Conservation (phyloP, 1,140 invertebrate species). For the Charaxes varanes region DNA sequence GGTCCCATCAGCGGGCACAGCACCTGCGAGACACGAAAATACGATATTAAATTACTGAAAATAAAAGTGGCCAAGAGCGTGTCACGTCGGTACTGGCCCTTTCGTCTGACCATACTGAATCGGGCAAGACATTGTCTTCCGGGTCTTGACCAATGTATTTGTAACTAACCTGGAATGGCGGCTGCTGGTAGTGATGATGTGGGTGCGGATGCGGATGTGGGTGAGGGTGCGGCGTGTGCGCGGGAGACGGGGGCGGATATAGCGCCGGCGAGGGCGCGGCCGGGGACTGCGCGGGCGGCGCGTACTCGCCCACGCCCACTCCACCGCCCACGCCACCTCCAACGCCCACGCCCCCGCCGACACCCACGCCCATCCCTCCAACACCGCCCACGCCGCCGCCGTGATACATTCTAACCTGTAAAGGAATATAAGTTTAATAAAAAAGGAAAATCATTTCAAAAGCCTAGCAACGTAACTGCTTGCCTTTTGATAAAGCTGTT, state of each 20-base stretch:
- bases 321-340: constrained; percentile 29
- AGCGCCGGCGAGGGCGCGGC: constrained; percentile 51
- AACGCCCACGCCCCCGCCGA: constrained; percentile 25
- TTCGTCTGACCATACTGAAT: no score
- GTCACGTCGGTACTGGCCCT: no score
- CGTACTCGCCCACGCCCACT: constrained; percentile 36
- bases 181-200: constrained; percentile 59
- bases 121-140: no score
- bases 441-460: no score
- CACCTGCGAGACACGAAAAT: constrained; percentile 33
- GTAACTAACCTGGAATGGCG: constrained; percentile 60
- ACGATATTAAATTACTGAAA: no score
- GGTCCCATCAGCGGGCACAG: constrained; percentile 56
- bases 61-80: no score
- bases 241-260: constrained; percentile 62
- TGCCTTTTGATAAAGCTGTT: no score
- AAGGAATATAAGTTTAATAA: no score
- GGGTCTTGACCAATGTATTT: no score
- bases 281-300: constrained; percentile 55
- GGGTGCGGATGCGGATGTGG: constrained; percentile 50
- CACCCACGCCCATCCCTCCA: constrained; percentile 28
- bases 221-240: constrained; percentile 57
- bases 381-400: constrained; percentile 34
- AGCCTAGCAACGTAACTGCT: no score
- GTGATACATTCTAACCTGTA: constrained; percentile 62